A percentile compares a stretch with the other conserved stretches of the same genome.
Conservation (phyloP, 2,113 vertebrate species). For the Phaetusa simplex region DNA sequence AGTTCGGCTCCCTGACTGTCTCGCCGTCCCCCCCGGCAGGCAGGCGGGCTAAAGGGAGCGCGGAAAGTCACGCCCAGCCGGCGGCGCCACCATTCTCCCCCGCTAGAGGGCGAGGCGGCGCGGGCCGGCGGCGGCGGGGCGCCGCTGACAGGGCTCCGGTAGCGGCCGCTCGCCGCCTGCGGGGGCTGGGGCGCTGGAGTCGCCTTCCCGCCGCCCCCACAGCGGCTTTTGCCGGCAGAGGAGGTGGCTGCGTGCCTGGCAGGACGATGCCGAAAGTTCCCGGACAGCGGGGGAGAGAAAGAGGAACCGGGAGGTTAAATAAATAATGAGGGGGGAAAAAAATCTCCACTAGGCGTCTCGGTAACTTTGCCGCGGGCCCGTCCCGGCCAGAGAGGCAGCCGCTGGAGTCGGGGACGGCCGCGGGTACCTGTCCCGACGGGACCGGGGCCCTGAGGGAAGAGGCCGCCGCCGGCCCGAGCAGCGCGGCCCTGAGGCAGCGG, state of each 20-base stretch:
- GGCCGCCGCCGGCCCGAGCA: neutral
- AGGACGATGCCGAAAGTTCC: neutral
- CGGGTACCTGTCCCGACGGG: neutral
- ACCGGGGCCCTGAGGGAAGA: neutral
- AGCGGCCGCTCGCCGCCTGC: neutral
- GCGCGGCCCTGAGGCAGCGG: neutral
- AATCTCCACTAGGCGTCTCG: neutral
- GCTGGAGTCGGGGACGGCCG: neutral
- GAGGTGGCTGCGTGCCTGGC: neutral
- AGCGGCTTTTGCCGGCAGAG: neutral
- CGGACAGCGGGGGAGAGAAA: neutral
- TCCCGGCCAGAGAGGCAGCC: neutral
- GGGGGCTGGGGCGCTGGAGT: neutral
- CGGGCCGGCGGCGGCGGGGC: neutral
- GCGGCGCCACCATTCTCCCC: slow-evolving; percentile 37
- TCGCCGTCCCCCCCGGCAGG: slow-evolving; percentile 70
- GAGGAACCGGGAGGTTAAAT: neutral
- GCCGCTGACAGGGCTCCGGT: neutral
- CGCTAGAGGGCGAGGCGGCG: slow-evolving; percentile 74
- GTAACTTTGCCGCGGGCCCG: neutral
- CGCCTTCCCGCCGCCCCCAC: neutral
- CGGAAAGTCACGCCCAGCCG: slow-evolving; percentile 72
- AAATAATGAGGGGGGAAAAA: neutral
- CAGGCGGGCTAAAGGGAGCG: slow-evolving; percentile 60
- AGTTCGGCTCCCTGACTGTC: slow-evolving; percentile 60